phyloP scores from a whole-genome alignment of 2,888 invertebrate species.

The Apotomis turbidana region DNA sequence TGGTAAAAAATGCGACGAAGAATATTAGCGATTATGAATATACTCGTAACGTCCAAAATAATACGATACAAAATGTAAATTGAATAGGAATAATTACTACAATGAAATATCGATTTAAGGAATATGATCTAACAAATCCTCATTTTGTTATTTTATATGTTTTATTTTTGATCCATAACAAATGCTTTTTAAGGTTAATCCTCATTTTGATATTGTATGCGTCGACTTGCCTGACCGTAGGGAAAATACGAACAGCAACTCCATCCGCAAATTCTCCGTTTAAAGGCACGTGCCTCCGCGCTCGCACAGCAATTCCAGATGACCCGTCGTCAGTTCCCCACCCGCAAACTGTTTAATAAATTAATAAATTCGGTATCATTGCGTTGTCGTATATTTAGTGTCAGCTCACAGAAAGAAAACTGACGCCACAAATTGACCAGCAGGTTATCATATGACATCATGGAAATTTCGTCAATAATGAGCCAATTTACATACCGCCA shows the following conservation, averaged over 20 bases:
- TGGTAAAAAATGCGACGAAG: too few relatives aligned
- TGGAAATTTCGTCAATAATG: slow-evolving; percentile 50
- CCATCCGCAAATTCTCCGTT: slow-evolving; percentile 48
- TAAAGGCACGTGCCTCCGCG: slow-evolving; percentile 44
- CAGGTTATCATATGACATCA: slow-evolving; percentile 51
- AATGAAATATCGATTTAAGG: too few relatives aligned
- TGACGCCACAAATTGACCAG: slow-evolving; percentile 47
- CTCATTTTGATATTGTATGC: slow-evolving; percentile 47
- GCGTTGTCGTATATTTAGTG: slow-evolving; percentile 55
- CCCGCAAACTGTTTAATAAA: slow-evolving; percentile 49
- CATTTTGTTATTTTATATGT: too few relatives aligned
- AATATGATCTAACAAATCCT: too few relatives aligned
- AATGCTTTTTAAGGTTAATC: too few relatives aligned
- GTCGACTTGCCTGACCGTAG: slow-evolving; percentile 49
- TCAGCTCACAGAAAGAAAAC: slow-evolving; percentile 52
- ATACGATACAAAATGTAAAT: too few relatives aligned
- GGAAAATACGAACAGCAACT: slow-evolving; percentile 48
- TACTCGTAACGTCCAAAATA: too few relatives aligned
- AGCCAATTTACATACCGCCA: slow-evolving; percentile 51
- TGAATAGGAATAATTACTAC: too few relatives aligned
- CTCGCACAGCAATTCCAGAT: slow-evolving; percentile 46
- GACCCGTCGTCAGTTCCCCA: slow-evolving; percentile 47
- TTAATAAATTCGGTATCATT: slow-evolving; percentile 50
- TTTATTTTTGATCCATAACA: too few relatives aligned
- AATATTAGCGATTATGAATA: too few relatives aligned